Evolutionary conservation across 1,140 invertebrate genomes (phyloP).

Genomic region (Solenopsis invicta): DNA sequence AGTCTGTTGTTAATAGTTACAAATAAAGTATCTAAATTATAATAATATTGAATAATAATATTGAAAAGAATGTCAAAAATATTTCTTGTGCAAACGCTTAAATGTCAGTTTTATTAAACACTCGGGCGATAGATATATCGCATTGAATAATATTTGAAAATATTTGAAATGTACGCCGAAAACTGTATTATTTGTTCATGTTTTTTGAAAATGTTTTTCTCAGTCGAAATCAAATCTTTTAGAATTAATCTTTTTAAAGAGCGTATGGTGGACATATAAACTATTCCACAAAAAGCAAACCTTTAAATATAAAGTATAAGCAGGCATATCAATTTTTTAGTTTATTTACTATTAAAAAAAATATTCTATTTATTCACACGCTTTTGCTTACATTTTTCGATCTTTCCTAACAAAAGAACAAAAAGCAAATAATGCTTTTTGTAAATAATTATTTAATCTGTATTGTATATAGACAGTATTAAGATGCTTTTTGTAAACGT

Average conservation of each 20-base stretch:
- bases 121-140: background rate
- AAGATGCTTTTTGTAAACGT: background rate
- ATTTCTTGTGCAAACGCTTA: background rate
- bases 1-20: background rate
- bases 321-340: background rate
- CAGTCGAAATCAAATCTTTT: background rate
- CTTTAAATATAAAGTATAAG: background rate
- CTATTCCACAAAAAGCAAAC: background rate
- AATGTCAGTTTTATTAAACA: constrained; percentile 8
- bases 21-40: background rate
- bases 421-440: no score
- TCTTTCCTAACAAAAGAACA: background rate
- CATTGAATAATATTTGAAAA: background rate
- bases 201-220: background rate
- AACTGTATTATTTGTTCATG: background rate
- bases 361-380: background rate
- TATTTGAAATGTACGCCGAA: background rate
- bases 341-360: background rate
- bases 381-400: background rate
- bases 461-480: background rate
- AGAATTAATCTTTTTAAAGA: background rate
- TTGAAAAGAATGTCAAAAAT: background rate
- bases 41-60: constrained; percentile 20
- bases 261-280: background rate
- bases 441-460: background rate